A percentile compares a stretch with the other conserved stretches of the same genome.
Conservation (phyloP, 1,140 invertebrate genomes). For the Drosophila oshimai region DNA sequence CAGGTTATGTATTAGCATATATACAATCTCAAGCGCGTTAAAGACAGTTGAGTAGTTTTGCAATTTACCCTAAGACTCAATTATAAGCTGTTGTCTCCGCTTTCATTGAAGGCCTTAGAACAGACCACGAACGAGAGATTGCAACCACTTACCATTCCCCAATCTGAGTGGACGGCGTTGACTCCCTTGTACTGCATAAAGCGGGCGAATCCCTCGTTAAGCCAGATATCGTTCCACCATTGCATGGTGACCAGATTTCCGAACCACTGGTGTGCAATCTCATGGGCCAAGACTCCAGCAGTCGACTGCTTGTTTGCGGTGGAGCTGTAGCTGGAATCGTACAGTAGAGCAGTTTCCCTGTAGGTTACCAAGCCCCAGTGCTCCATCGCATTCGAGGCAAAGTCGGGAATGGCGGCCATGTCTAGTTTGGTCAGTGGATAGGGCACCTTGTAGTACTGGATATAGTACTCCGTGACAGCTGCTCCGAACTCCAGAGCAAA, state of each 20-base stretch:
- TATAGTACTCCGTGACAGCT: slow-evolving; percentile 92
- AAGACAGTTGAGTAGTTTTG: not conserved
- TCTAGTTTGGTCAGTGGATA: slow-evolving; percentile 96
- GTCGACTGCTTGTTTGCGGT: slow-evolving; percentile 89
- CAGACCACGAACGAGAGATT: too few relatives aligned
- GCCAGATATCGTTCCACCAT: slow-evolving; percentile 97
- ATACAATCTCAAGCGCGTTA: too few relatives aligned
- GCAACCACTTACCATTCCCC: slow-evolving; percentile 94
- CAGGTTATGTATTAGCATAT: too few relatives aligned
- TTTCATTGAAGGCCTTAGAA: not conserved
- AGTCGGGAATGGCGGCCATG: slow-evolving; percentile 97
- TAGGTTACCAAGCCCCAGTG: slow-evolving; percentile 95
- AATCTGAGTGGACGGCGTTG: slow-evolving; percentile 88
- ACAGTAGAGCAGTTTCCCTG: slow-evolving; percentile 92
- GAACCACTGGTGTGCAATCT: slow-evolving; percentile 97
- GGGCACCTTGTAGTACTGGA: slow-evolving; percentile 92
- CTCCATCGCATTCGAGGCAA: slow-evolving; percentile 97
- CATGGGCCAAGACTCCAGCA: slow-evolving; percentile 92
- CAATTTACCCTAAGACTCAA: too few relatives aligned
- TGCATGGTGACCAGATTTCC: slow-evolving; percentile 94
- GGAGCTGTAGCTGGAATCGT: slow-evolving; percentile 87
- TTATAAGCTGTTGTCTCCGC: too few relatives aligned
- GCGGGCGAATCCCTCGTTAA: slow-evolving; percentile 95
- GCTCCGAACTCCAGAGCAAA: slow-evolving; percentile 91
- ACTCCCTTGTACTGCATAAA: slow-evolving; percentile 93